Conservation (phyloP, 2,888 invertebrate species). For the Scrobipalpa atriplicella region DNA sequence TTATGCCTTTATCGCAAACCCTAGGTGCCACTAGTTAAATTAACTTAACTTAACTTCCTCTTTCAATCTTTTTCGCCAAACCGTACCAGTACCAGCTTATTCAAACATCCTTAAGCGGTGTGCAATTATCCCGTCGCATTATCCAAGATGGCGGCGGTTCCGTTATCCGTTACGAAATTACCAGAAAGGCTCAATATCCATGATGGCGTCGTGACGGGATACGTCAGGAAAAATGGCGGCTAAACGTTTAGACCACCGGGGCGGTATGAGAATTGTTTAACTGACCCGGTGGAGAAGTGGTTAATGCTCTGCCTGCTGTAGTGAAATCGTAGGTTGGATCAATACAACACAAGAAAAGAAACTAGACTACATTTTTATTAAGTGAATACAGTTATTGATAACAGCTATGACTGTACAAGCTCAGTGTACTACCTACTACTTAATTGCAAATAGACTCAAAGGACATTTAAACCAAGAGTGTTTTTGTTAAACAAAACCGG, state of each 20-base stretch:
- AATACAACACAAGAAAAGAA: too few relatives aligned
- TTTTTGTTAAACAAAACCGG: too few relatives aligned
- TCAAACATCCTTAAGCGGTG: neutral
- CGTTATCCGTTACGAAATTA: slow-evolving; percentile 19
- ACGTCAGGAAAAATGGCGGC: slow-evolving; percentile 5
- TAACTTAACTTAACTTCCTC: too few relatives aligned
- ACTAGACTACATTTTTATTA: too few relatives aligned
- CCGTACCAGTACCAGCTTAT: neutral
- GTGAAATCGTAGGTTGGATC: neutral
- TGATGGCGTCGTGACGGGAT: slow-evolving; percentile 9
- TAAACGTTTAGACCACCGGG: slow-evolving; percentile 11
- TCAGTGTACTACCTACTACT: too few relatives aligned
- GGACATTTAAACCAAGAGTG: too few relatives aligned
- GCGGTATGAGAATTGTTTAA: slow-evolving; percentile 2
- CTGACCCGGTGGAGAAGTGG: neutral
- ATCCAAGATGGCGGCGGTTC: neutral
- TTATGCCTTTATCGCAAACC: too few relatives aligned
- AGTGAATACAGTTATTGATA: too few relatives aligned
- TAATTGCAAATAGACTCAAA: too few relatives aligned
- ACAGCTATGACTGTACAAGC: too few relatives aligned
- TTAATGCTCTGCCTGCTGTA: neutral
- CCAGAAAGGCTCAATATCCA: slow-evolving; percentile 8
- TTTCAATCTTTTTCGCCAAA: too few relatives aligned
- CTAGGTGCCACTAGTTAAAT: too few relatives aligned
- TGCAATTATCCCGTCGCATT: slow-evolving; percentile 10